Percentiles rank a stretch among this genome's conserved stretches.
Conservation (phyloP, 2,113 vertebrate species). For the Corapipo altera region DNA sequence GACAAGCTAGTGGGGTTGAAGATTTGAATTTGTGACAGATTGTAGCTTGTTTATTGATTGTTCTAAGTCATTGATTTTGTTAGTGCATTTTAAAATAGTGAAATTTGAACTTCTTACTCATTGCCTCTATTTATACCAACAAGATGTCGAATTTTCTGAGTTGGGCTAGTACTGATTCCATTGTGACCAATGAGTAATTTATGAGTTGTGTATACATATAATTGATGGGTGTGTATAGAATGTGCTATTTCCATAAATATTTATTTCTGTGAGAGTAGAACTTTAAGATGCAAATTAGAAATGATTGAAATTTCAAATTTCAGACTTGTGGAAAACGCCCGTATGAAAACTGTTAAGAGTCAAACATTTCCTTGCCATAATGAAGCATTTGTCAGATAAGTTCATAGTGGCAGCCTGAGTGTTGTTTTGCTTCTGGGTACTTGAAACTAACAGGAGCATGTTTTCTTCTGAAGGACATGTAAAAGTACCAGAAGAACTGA, state of each 20-base stretch:
- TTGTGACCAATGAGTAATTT: background rate
- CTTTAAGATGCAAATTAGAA: background rate
- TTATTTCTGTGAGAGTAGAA: background rate
- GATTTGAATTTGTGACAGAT: background rate
- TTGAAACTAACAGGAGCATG: background rate
- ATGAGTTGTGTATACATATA: too few species aligned
- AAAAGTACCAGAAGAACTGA: conserved; percentile 88
- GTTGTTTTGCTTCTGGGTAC: background rate
- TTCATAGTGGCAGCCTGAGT: background rate
- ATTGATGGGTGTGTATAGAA: background rate
- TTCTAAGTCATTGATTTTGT: background rate
- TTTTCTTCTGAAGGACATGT: conserved; percentile 74
- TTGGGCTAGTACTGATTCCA: background rate
- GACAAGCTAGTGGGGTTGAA: background rate
- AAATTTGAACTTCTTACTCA: background rate
- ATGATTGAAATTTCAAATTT: background rate
- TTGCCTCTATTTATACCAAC: background rate
- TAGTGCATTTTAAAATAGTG: background rate
- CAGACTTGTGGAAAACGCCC: background rate
- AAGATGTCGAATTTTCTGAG: background rate
- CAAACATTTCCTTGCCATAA: background rate
- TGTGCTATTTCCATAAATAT: background rate
- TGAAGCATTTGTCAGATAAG: background rate
- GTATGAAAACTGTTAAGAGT: background rate
- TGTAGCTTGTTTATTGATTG: background rate